A percentile compares a stretch with the other conserved stretches of the same genome.
Conservation (phyloP, 2,888 invertebrate species). For the Cryptophagus acutangulus region DNA sequence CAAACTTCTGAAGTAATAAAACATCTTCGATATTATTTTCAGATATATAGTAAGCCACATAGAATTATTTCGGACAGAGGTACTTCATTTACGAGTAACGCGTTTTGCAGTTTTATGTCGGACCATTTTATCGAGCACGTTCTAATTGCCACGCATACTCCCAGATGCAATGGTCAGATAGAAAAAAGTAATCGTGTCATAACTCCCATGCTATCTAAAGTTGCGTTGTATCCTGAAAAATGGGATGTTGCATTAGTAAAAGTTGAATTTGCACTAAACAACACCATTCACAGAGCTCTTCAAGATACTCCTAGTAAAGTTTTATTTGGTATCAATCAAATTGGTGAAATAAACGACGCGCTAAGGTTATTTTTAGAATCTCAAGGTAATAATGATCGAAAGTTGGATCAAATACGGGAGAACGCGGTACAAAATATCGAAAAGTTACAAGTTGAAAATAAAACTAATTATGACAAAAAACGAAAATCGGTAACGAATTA, state of each 20-base stretch:
- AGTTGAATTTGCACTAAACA: constrained; percentile 16
- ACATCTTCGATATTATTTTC: not conserved
- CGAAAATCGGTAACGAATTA: constrained; percentile 16
- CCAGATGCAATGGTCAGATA: constrained; percentile 7
- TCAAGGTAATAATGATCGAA: not conserved
- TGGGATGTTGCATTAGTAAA: constrained; percentile 20
- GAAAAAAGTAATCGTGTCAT: constrained; percentile 1
- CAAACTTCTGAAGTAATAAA: constrained; percentile 5
- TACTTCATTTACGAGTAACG: not conserved
- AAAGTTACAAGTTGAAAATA: constrained; percentile 17
- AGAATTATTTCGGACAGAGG: constrained; percentile 1
- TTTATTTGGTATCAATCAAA: constrained; percentile 18
- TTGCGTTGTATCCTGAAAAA: constrained; percentile 16
- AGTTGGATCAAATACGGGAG: constrained; percentile 7
- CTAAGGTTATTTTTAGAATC: constrained; percentile 9
- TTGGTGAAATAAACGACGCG: constrained; percentile 11
- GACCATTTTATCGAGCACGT: not conserved
- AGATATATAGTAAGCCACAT: not conserved
- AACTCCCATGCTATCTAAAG: constrained; percentile 17
- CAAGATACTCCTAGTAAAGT: constrained; percentile 13
- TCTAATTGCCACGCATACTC: constrained; percentile 8
- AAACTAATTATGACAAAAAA: constrained; percentile 15
- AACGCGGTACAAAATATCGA: constrained; percentile 16
- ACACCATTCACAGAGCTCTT: constrained; percentile 12
- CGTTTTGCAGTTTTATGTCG: not conserved